phyloP scores from a whole-genome alignment of 2,113 vertebrate species.

The Rana temporaria region DNA sequence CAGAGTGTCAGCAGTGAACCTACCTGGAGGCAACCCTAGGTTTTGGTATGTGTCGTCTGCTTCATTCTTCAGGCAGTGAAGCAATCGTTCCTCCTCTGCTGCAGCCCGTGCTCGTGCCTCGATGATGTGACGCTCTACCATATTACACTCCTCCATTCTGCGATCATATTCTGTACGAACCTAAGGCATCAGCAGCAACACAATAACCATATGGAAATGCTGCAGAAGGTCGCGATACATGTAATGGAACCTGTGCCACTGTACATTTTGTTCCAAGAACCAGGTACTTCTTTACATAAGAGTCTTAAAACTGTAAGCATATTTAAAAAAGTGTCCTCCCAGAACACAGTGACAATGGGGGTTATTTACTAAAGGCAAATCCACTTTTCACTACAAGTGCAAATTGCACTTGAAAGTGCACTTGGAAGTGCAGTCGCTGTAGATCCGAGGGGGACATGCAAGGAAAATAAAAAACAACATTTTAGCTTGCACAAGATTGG shows the following conservation, averaged over 20 bases:
- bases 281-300: too few relatives aligned
- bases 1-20: constrained; percentile 16
- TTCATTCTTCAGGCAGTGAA: constrained; percentile 61
- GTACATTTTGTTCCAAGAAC: neutral
- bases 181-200: constrained; percentile 62
- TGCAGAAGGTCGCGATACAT: neutral
- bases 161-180: constrained; percentile 70
- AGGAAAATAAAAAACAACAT: too few relatives aligned
- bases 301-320: too few relatives aligned
- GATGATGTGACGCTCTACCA: constrained; percentile 81
- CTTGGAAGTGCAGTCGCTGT: too few relatives aligned
- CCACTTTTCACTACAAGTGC: too few relatives aligned
- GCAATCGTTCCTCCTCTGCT: constrained; percentile 69
- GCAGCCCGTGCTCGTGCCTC: constrained; percentile 75
- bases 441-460: too few relatives aligned
- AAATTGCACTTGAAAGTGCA: too few relatives aligned
- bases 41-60: constrained; percentile 59
- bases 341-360: too few relatives aligned
- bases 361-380: too few relatives aligned
- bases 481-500: too few relatives aligned
- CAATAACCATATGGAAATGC: too few relatives aligned
- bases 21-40: constrained; percentile 78
- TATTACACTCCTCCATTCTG: constrained; percentile 71
- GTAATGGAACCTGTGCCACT: neutral
- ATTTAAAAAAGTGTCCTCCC: too few relatives aligned